phyloP scores from a whole-genome alignment of 2,888 invertebrate genomes.

The Oeneis ivallda region DNA sequence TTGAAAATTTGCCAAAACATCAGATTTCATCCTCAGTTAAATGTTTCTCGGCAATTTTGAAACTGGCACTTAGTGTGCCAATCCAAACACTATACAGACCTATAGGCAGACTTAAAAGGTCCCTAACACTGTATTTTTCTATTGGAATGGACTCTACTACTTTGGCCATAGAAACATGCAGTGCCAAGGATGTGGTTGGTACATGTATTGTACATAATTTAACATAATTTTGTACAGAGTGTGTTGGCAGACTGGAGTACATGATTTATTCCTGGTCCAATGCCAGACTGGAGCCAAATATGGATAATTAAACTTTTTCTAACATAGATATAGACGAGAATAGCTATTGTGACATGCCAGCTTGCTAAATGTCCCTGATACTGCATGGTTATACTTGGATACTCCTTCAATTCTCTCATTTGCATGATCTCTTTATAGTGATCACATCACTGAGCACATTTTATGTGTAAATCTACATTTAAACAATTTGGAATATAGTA shows the following conservation, averaged over 20 bases:
- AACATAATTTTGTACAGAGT: not conserved
- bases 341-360: not conserved
- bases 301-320: too few species aligned
- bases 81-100: too few species aligned
- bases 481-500: slow-evolving; percentile 38
- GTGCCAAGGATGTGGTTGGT: too few species aligned
- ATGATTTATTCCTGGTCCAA: not conserved
- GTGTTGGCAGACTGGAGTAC: not conserved
- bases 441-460: slow-evolving; percentile 47
- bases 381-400: not conserved
- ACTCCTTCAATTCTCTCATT: slow-evolving; percentile 12
- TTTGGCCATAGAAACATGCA: too few species aligned
- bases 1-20: too few species aligned
- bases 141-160: too few species aligned
- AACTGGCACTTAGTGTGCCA: too few species aligned
- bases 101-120: too few species aligned
- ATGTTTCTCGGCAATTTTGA: too few species aligned
- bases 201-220: too few species aligned
- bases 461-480: slow-evolving; percentile 74
- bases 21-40: too few species aligned
- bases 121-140: too few species aligned
- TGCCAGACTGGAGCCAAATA: not conserved
- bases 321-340: not conserved
- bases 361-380: not conserved
- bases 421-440: slow-evolving; percentile 45